Conservation (phyloP, 2,888 invertebrate genomes). For the Ormyrus nitidulus region DNA sequence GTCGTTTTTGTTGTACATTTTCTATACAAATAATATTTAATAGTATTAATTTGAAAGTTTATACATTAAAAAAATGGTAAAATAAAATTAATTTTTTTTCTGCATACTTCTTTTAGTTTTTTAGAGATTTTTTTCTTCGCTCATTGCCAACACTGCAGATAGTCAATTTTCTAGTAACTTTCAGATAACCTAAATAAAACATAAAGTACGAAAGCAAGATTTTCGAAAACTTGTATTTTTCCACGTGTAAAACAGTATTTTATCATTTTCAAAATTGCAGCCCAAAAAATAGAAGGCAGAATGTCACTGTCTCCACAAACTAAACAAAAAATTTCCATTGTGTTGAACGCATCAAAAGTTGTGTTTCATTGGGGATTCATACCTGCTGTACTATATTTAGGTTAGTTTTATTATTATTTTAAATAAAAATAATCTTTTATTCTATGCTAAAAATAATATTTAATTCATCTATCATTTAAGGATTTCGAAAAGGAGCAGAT, state of each 20-base stretch:
- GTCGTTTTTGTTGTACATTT: too few relatives aligned
- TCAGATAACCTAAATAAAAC: not conserved
- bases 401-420: constrained; percentile 72
- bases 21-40: too few relatives aligned
- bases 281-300: constrained; percentile 54
- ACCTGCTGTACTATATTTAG: constrained; percentile 82
- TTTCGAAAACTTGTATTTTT: not conserved
- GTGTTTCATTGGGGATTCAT: constrained; percentile 84
- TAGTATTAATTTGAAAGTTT: too few relatives aligned
- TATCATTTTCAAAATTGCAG: constrained; percentile 48
- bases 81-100: too few relatives aligned
- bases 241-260: constrained; percentile 15
- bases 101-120: too few relatives aligned
- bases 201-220: not conserved
- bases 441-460: not conserved
- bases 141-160: constrained; percentile 18
- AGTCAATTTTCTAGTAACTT: constrained; percentile 4
- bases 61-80: too few relatives aligned
- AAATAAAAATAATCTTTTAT: not conserved
- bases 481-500: constrained; percentile 83
- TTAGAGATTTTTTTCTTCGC: too few relatives aligned
- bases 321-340: constrained; percentile 80
- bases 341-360: constrained; percentile 79
- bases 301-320: constrained; percentile 77
- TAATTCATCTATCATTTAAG: constrained; percentile 71